Percentiles rank a stretch among this genome's conserved stretches.
Evolutionary conservation across 2,797 vertebrate genomes (phyloP).

Genomic region (Hemitrygon akajei): DNA sequence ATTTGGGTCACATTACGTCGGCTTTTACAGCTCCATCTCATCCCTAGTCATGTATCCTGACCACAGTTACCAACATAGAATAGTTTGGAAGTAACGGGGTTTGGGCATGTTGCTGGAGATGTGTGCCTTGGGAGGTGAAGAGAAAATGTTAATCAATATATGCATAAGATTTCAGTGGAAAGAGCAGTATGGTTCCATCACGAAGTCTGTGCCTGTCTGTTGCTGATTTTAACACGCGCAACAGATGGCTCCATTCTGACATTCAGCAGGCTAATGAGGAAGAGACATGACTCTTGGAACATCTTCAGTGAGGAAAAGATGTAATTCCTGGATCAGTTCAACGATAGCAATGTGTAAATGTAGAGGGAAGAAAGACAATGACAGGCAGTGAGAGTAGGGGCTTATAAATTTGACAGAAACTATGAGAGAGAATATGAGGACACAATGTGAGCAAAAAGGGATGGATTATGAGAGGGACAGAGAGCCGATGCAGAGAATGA

Average conservation of each 20-base stretch:
- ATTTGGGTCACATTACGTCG: neutral
- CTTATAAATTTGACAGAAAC: neutral
- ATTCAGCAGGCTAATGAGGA: conserved; percentile 22
- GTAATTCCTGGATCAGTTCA: conserved; percentile 3
- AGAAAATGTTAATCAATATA: conserved; percentile 1
- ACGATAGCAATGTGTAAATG: neutral
- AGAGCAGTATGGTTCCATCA: neutral
- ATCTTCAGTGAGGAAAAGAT: neutral
- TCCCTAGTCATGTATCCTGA: too few species aligned
- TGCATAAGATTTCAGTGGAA: neutral
- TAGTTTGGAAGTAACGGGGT: neutral
- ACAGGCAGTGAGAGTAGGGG: neutral
- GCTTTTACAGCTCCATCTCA: too few species aligned
- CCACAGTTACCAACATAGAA: neutral
- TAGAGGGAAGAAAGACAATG: neutral
- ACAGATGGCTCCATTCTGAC: conserved; percentile 31
- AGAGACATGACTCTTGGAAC: conserved; percentile 8
- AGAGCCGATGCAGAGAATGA: neutral
- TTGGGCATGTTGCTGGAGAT: neutral
- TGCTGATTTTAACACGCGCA: conserved; percentile 17
- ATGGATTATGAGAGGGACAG: neutral
- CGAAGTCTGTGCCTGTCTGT: neutral
- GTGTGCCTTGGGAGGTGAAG: neutral
- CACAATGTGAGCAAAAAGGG: conserved; percentile 25
- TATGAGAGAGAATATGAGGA: neutral